phyloP scores from a whole-genome alignment of 2,888 invertebrate species.

The Melanargia galathea region DNA sequence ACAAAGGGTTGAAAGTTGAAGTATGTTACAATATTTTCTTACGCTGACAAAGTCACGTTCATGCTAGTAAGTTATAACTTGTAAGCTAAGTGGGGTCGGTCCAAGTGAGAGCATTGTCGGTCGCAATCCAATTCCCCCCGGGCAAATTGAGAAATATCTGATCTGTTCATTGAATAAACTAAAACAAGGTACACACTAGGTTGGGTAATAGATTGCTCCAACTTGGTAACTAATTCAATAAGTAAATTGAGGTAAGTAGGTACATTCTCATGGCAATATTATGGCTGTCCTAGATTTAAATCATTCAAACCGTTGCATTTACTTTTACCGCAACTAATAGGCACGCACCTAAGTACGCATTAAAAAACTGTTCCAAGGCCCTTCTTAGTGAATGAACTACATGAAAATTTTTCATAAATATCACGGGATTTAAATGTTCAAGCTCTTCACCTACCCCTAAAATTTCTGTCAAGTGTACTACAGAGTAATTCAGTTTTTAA shows the following conservation, averaged over 20 bases:
- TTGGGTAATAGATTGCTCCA: conserved; percentile 21
- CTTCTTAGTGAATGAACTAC: too few relatives aligned
- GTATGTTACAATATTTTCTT: neutral
- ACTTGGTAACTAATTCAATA: conserved; percentile 18
- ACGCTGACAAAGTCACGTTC: conserved; percentile 8
- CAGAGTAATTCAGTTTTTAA: conserved; percentile 48
- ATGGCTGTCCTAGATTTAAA: conserved; percentile 12
- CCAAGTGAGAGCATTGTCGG: conserved; percentile 15
- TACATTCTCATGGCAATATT: conserved; percentile 20
- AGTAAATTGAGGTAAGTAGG: conserved; percentile 12
- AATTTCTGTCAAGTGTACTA: conserved; percentile 40
- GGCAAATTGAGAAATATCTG: conserved; percentile 26
- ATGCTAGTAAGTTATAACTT: conserved; percentile 18
- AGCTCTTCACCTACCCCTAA: conserved; percentile 24
- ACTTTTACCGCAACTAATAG: conserved; percentile 11
- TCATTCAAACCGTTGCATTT: conserved; percentile 11
- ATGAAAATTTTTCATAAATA: conserved; percentile 16
- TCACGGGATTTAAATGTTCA: conserved; percentile 17
- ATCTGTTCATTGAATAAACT: conserved; percentile 22
- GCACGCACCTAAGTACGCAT: neutral
- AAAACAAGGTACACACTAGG: conserved; percentile 11
- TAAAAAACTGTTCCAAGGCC: neutral
- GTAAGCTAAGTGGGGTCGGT: conserved; percentile 15
- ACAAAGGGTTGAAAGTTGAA: neutral
- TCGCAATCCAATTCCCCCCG: conserved; percentile 18